Conservation (phyloP, 2,797 vertebrate genomes). For the Oceanodroma leucorhoa region DNA sequence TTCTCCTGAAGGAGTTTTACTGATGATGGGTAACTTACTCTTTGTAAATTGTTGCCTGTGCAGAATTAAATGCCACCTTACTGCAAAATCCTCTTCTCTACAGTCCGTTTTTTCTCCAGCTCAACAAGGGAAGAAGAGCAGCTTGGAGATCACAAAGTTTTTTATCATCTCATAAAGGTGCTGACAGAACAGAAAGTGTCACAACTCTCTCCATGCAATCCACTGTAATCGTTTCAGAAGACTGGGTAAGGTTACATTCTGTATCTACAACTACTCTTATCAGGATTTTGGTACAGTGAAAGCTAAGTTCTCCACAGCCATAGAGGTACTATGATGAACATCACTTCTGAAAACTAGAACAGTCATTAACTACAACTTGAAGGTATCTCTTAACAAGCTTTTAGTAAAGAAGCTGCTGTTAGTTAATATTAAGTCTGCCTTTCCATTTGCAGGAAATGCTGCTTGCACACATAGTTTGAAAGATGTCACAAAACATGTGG, state of each 20-base stretch:
- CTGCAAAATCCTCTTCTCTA: neutral
- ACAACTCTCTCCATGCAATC: neutral
- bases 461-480: neutral
- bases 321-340: neutral
- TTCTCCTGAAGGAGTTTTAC: neutral
- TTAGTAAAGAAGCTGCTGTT: neutral
- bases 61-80: neutral
- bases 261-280: rapidly evolving
- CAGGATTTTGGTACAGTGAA: neutral
- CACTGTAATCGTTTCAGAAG: neutral
- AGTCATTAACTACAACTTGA: neutral
- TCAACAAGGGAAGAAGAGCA: neutral
- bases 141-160: neutral
- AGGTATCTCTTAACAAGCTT: neutral
- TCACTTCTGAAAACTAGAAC: neutral
- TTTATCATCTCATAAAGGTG: neutral
- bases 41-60: neutral
- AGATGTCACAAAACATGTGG: neutral
- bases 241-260: neutral
- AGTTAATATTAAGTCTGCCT: neutral
- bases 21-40: rapidly evolving
- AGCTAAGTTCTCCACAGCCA: neutral
- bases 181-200: neutral
- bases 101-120: neutral
- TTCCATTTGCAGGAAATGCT: neutral